Percentiles rank a stretch among this genome's conserved stretches.
These are phyloP conservation scores for Drosophila kuntzei DNA, from an alignment of 2,888 invertebrate genomes.

Conservation along the genomic window DNA sequence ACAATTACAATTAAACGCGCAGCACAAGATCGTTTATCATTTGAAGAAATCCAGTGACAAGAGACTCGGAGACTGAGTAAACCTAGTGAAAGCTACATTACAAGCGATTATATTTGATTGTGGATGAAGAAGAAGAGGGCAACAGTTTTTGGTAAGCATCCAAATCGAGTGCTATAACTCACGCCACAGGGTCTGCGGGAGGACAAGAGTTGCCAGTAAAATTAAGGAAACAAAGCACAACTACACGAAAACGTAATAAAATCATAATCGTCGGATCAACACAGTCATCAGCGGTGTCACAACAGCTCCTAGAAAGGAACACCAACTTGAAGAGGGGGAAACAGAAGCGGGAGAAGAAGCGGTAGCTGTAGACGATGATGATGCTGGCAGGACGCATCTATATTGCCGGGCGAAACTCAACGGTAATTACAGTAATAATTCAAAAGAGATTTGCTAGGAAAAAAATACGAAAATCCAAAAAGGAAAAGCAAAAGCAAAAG, in stretches of 20 bases:
- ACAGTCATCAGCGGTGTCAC: conserved; percentile 84
- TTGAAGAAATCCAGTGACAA: conserved; percentile 56
- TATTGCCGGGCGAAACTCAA: conserved; percentile 65
- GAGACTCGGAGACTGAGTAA: conserved; percentile 11
- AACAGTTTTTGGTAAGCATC: conserved; percentile 12
- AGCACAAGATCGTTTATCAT: conserved; percentile 76
- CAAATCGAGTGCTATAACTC: conserved; percentile 68
- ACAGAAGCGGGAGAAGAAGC: conserved; percentile 5
- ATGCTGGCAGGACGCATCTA: conserved; percentile 34
- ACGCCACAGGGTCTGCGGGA: conserved; percentile 61
- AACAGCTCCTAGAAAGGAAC: conserved; percentile 52
- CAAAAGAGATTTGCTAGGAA: conserved; percentile 83
- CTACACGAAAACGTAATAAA: conserved; percentile 83
- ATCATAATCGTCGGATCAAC: conserved; percentile 85
- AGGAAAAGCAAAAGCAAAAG: background rate
- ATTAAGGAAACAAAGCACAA: conserved; percentile 78
- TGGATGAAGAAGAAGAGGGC: conserved; percentile 19
- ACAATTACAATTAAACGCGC: conserved; percentile 74
- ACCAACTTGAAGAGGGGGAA: background rate
- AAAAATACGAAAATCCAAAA: conserved; percentile 5
- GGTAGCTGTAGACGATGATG: conserved; percentile 24
- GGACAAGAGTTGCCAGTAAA: conserved; percentile 44
- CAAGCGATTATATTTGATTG: conserved; percentile 81
- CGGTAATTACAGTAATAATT: conserved; percentile 85
- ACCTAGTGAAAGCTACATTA: conserved; percentile 65